phyloP scores from a whole-genome alignment of 2,113 vertebrate genomes.

The Gymnarchus niloticus region DNA sequence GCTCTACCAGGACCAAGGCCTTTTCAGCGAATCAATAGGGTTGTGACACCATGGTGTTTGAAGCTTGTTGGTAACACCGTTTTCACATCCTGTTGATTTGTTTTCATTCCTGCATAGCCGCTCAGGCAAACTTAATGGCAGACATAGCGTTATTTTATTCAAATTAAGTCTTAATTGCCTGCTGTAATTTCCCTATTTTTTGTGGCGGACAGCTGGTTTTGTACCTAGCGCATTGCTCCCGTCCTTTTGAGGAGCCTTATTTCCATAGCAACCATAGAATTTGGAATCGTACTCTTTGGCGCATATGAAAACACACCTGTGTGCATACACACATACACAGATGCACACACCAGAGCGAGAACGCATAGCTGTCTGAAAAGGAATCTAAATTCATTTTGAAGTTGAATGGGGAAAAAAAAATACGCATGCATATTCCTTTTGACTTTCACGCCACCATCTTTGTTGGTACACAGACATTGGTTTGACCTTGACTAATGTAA shows the following conservation, averaged over 20 bases:
- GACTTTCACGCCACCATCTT: background rate
- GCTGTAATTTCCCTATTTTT: background rate
- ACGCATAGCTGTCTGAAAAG: background rate
- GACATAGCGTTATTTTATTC: background rate
- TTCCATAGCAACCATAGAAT: constrained; percentile 17
- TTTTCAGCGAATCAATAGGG: background rate
- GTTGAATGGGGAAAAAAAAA: background rate
- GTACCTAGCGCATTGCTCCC: background rate
- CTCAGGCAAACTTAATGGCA: constrained; percentile 1
- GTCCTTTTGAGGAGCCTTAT: background rate
- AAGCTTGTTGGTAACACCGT: background rate
- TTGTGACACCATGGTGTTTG: background rate
- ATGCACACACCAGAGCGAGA: background rate
- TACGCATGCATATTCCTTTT: background rate
- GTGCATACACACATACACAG: background rate
- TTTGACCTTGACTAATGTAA: background rate
- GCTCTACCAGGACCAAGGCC: background rate
- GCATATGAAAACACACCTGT: background rate
- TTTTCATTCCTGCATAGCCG: background rate
- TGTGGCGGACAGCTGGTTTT: constrained; percentile 1
- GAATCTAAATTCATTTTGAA: background rate
- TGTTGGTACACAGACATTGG: background rate
- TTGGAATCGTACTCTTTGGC: background rate
- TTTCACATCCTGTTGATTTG: background rate
- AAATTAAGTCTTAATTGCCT: constrained; percentile 3